These are phyloP conservation scores for Tringa solitaria DNA, from an alignment of 2,113 vertebrate genomes.

Conservation along the genomic window DNA sequence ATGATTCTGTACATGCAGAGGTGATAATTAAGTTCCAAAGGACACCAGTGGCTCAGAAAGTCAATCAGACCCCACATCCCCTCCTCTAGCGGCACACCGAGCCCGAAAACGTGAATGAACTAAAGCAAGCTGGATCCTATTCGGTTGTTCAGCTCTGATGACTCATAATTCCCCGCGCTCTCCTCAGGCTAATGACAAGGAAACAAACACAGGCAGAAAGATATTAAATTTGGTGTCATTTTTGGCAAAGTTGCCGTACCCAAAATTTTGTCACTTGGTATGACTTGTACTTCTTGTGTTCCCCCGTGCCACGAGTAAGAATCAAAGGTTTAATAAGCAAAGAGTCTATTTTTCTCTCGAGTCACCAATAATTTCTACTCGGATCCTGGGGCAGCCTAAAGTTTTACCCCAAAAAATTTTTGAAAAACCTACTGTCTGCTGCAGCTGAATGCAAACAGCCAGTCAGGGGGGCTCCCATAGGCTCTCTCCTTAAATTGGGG, in stretches of 20 bases:
- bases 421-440: background rate
- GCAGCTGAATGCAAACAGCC: background rate
- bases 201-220: background rate
- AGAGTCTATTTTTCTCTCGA: background rate
- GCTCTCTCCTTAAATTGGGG: background rate
- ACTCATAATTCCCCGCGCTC: background rate
- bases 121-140: background rate
- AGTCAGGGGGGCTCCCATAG: accelerated
- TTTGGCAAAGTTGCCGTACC: background rate
- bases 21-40: background rate
- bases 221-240: background rate
- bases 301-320: background rate
- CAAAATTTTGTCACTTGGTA: background rate
- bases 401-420: background rate
- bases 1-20: background rate
- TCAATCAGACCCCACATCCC: background rate
- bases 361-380: background rate
- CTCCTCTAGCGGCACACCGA: background rate
- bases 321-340: background rate
- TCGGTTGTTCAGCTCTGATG: background rate
- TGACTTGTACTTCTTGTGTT: background rate
- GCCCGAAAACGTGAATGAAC: background rate
- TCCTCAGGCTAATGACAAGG: background rate
- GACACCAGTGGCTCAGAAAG: background rate
- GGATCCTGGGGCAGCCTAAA: background rate